Percentiles rank a stretch among this genome's conserved stretches.
phyloP scores from a whole-genome alignment of 2,113 vertebrate species.

The Saccopteryx bilineata region DNA sequence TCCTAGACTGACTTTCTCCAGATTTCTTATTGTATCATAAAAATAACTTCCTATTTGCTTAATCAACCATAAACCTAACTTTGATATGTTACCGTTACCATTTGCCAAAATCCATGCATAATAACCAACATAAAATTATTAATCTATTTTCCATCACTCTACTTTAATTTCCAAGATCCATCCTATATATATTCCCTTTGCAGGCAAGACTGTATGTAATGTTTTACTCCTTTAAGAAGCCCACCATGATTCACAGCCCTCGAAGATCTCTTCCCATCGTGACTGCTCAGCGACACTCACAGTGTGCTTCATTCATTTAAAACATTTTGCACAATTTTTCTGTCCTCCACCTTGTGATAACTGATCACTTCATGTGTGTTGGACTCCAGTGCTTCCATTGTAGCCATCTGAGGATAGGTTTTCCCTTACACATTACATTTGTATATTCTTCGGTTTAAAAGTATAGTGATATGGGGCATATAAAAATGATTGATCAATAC shows the following conservation, averaged over 20 bases:
- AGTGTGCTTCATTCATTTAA: fast-evolving
- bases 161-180: background rate
- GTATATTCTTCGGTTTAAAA: background rate
- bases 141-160: background rate
- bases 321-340: background rate
- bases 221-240: background rate
- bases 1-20: background rate
- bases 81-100: background rate
- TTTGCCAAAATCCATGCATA: background rate
- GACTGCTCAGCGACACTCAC: background rate
- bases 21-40: background rate
- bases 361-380: background rate
- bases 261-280: background rate
- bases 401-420: background rate
- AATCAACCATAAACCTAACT: background rate
- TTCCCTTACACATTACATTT: background rate
- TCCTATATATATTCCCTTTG: background rate
- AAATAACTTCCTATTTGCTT: background rate
- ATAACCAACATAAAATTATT: background rate
- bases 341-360: background rate
- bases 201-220: background rate
- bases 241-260: background rate
- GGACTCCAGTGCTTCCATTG: background rate
- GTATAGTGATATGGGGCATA: background rate
- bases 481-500: slow-evolving; percentile 33